Evolutionary conservation across 2,797 vertebrate species (phyloP).

Genomic region (Eptatretus atami): DNA sequence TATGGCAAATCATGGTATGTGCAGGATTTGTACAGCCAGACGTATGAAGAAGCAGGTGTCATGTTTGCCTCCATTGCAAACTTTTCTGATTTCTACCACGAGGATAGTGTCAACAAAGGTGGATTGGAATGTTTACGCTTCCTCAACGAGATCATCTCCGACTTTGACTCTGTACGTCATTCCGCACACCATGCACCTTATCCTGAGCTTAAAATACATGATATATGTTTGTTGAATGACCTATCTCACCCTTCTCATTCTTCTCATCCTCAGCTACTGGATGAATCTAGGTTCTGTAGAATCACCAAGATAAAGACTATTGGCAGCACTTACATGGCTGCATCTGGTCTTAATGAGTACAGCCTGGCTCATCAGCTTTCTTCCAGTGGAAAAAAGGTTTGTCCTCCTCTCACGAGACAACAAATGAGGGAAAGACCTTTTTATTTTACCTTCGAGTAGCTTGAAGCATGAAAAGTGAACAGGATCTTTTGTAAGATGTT

Average conservation of each 20-base stretch:
- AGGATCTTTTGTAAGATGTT: too few species aligned
- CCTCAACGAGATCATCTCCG: conserved; percentile 6
- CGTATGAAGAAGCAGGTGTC: not conserved
- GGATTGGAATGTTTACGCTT: not conserved
- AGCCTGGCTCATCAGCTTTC: conserved; percentile 22
- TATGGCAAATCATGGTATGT: too few species aligned
- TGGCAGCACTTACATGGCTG: conserved; percentile 91
- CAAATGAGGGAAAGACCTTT: too few species aligned
- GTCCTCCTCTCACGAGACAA: not conserved
- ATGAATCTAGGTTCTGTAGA: conserved; percentile 40
- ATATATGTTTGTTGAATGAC: too few species aligned
- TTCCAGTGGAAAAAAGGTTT: conserved; percentile 20
- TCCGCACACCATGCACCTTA: too few species aligned
- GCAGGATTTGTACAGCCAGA: conserved; percentile 1
- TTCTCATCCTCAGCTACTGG: conserved; percentile 26
- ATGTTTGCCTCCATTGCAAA: conserved; percentile 5
- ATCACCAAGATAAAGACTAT: conserved; percentile 97
- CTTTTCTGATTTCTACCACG: conserved; percentile 2
- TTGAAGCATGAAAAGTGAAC: too few species aligned
- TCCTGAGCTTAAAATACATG: too few species aligned
- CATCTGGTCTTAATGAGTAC: conserved; percentile 49
- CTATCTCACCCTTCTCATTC: too few species aligned
- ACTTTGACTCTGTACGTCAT: conserved; percentile 2
- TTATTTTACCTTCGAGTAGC: not conserved
- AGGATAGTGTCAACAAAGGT: conserved; percentile 4